A percentile compares a stretch with the other conserved stretches of the same genome.
These are phyloP conservation scores for Semnornis frantzii DNA, from an alignment of 2,113 vertebrate species.

Conservation along the genomic window DNA sequence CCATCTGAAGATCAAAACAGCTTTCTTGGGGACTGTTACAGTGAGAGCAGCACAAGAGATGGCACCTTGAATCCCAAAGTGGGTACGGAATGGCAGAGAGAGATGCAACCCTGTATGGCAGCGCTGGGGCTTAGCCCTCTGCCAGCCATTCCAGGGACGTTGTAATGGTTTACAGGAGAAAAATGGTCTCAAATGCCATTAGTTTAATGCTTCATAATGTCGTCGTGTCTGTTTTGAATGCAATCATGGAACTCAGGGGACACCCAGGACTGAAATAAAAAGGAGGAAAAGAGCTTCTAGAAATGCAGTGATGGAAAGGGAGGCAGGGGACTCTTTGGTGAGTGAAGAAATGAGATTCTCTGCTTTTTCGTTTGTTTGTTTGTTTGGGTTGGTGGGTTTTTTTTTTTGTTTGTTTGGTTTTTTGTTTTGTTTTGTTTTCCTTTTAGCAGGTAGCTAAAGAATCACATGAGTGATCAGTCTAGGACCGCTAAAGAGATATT, in stretches of 20 bases:
- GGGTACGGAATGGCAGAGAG: neutral
- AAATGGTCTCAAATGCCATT: constrained; percentile 68
- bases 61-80: neutral
- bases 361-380: neutral
- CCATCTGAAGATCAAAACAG: constrained; percentile 57
- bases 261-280: constrained; percentile 46
- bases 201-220: constrained; percentile 73
- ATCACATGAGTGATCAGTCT: neutral
- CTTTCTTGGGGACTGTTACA: constrained; percentile 27
- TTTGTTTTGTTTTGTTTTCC: neutral
- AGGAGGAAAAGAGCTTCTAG: constrained; percentile 27
- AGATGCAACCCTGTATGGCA: neutral
- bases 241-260: constrained; percentile 54
- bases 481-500: neutral
- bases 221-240: constrained; percentile 61
- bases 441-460: constrained; percentile 18
- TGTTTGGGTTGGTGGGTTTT: too few species aligned
- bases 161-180: constrained; percentile 62
- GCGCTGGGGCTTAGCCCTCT: neutral
- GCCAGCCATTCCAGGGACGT: neutral
- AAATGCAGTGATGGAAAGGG: neutral
- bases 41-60: neutral
- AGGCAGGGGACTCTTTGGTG: neutral
- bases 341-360: neutral
- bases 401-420: neutral